Evolutionary conservation across 2,888 invertebrate genomes (phyloP).

Genomic region (Hyalella azteca): DNA sequence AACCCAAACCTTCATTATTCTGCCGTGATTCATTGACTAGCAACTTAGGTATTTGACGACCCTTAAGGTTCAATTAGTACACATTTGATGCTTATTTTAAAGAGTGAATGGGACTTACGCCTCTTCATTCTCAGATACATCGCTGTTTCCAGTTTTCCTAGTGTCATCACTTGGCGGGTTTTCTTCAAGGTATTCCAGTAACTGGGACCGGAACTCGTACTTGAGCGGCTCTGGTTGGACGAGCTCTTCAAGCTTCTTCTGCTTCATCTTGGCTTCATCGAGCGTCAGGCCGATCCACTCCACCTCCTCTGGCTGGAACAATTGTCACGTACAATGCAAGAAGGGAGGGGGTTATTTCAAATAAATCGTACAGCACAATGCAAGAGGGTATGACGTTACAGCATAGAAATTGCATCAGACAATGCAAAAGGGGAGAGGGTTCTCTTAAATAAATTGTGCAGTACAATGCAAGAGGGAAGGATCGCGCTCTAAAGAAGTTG

Average conservation of each 20-base stretch:
- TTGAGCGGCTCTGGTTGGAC: constrained; percentile 44
- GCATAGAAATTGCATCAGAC: no score
- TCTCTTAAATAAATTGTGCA: no score
- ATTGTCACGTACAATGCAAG: no score
- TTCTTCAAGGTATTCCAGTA: constrained; percentile 42
- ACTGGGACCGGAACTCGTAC: constrained; percentile 46
- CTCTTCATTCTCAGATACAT: not conserved
- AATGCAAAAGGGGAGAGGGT: no score
- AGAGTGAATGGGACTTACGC: not conserved
- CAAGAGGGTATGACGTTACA: no score
- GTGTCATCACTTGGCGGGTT: constrained; percentile 5
- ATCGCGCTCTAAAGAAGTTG: no score
- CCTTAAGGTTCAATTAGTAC: not conserved
- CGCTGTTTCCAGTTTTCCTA: not conserved
- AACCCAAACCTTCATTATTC: not conserved
- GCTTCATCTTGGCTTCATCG: constrained; percentile 49
- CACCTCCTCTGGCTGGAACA: constrained; percentile 50
- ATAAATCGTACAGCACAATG: no score
- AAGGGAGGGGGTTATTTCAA: no score
- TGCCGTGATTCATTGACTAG: not conserved
- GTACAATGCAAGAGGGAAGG: no score
- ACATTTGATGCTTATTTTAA: not conserved
- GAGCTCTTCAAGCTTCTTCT: constrained; percentile 42
- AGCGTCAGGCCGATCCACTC: constrained; percentile 55
- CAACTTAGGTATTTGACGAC: not conserved